Percentiles rank a stretch among this genome's conserved stretches.
phyloP scores from a whole-genome alignment of 2,888 invertebrate genomes.

The Eupithecia pulchellata region DNA sequence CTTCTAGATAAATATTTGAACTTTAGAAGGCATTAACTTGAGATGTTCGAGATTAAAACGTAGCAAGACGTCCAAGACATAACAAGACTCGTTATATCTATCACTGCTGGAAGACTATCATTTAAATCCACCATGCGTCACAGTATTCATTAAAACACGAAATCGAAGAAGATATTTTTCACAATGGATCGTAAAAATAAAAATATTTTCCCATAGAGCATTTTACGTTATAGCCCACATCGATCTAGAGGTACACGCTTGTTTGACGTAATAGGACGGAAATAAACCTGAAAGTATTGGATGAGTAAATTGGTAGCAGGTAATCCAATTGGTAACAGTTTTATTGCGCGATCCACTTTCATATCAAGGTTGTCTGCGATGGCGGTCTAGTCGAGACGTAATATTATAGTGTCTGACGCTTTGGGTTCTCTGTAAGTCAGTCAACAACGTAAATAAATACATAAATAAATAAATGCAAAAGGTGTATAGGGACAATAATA shows the following conservation, averaged over 20 bases:
- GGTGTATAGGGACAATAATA: neutral
- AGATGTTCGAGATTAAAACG: neutral
- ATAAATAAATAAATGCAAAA: no score
- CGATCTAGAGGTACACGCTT: neutral
- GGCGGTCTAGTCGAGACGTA: no score
- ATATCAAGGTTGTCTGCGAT: slow-evolving; percentile 39
- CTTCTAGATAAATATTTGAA: neutral
- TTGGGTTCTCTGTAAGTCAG: no score
- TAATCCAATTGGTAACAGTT: slow-evolving; percentile 35
- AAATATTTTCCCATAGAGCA: neutral
- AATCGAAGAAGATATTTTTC: neutral
- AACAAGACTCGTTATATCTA: neutral
- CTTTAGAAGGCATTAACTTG: neutral
- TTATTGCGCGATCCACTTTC: slow-evolving; percentile 41
- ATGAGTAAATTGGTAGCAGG: slow-evolving; percentile 9
- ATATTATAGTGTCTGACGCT: no score
- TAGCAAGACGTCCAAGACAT: neutral
- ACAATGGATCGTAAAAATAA: neutral
- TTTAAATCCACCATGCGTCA: neutral
- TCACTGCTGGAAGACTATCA: neutral
- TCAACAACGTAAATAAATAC: no score
- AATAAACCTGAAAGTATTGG: slow-evolving; percentile 24
- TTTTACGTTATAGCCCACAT: neutral
- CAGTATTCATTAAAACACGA: neutral
- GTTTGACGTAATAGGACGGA: slow-evolving; percentile 4